Evolutionary conservation across 1,140 invertebrate species (phyloP), one percentile per base, ranked within the genome.

Genomic region (Cotesia glomerata): DNA sequence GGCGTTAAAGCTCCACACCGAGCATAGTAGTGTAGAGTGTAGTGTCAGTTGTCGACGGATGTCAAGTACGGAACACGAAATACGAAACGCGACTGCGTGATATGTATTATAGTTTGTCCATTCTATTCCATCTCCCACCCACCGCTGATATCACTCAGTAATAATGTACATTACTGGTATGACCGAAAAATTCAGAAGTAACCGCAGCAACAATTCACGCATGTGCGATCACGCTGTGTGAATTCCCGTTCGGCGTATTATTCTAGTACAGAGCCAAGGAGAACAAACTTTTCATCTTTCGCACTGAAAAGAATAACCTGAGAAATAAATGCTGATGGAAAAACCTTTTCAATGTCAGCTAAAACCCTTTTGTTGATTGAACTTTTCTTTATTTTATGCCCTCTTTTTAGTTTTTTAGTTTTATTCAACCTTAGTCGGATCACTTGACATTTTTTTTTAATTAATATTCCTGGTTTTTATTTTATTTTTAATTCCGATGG

Each of bases 151-250:
- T n/a, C 9, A 45, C 11, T 45, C 49, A 14, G 49, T n/a, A 8
- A 66, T 14, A 51, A 18, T 39, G 8, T 39, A 36, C 35, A 14
- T 39, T 39, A 14, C 52, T 56, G 34, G 35, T 26, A 26, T 36
- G 35, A 54, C 72, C 51, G 65, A 49, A 64, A 74, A 64, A 74
- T 58, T 5, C 63, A 39, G 67, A 61, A 32, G 58, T 64, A 59
- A 61, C 35, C 62, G 54, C 45, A 36, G 71, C 49, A 59, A 65
- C 51, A 69, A 70, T 66, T 74, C 62, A 67, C 70, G 70, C 70
- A 72, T 72, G 70, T 72, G 62, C 62, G 70, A 58, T 64, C 70
- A 66, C 70, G 62, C 59, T 72, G 64, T 72, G 35, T 65, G 16
- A 49, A 59, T 67, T 35, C 54, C 49, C 62, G 62, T 72, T 61